Evolutionary conservation across 2,888 invertebrate species (phyloP).

Genomic region (Leucoma salicis): DNA sequence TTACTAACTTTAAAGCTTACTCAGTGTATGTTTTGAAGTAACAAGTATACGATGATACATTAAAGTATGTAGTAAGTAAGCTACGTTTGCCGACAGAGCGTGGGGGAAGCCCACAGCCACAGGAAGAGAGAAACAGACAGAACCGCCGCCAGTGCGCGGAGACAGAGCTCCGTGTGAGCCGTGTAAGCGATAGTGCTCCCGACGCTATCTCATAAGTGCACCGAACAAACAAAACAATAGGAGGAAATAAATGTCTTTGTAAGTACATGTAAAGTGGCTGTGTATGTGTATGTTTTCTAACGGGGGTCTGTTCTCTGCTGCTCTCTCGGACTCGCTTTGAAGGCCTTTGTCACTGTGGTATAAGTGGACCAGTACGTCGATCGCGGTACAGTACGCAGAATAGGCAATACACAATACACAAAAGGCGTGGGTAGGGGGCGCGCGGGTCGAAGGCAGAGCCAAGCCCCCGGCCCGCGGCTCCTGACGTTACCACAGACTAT

Average conservation of each 20-base stretch:
- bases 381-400: constrained; percentile 60
- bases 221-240: constrained; percentile 65
- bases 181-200: constrained; percentile 75
- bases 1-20: neutral
- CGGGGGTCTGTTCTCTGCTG: constrained; percentile 83
- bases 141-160: constrained; percentile 79
- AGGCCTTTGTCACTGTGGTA: constrained; percentile 82
- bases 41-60: constrained; percentile 15
- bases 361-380: constrained; percentile 56
- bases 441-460: constrained; percentile 64
- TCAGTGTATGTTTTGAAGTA: constrained; percentile 10
- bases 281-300: constrained; percentile 75
- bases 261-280: constrained; percentile 74
- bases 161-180: constrained; percentile 73
- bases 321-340: constrained; percentile 82
- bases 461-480: constrained; percentile 65
- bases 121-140: constrained; percentile 83
- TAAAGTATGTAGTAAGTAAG: constrained; percentile 42
- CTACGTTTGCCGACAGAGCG: constrained; percentile 68
- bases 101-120: constrained; percentile 79
- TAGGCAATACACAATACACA: constrained; percentile 74
- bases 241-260: constrained; percentile 55
- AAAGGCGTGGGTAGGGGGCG: constrained; percentile 65
- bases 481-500: constrained; percentile 64
- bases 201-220: constrained; percentile 58